Evolutionary conservation across 2,888 invertebrate species (phyloP), one percentile per base, ranked within the genome.

Genomic region (Drosophila cracens): DNA sequence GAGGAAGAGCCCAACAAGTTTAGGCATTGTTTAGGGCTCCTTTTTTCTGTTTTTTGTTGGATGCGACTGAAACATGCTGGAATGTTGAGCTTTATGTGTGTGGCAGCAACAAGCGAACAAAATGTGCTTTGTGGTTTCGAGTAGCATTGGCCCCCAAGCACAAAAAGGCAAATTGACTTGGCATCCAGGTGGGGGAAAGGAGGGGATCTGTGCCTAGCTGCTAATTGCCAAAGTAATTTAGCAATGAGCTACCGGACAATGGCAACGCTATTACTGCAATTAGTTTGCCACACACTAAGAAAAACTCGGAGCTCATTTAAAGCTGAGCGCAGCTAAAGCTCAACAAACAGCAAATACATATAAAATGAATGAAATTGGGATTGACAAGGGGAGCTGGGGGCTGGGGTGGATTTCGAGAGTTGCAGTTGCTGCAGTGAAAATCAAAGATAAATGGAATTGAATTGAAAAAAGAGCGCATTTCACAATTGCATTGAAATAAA

Each of bases 371-470:
- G 87, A 79, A 79, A 71, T 59, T 27, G 61, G 46, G 4, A 16
- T 2, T 16, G 29, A 27, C 10, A 31, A 21, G 11, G 29, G 18
- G 25, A 25, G 62, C 2, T 21, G 21, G 21, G 21, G 25, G 1
- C 13, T 2, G 25, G 25, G 25, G 7, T 1, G 46, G 1, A 7
- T 7, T 29, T 49, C 59, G 13, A 43, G 13, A 25, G 66, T 40
- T 40, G 31, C 54, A 25, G 56, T 21, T 57, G 64, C 52, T 34
- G 58, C 71, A 70, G 70, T 68, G 63, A 72, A 76, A 81, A 85
- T 89, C 89, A 85, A 89, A 87, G 86, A 87, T 87, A 89, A 85
- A 87, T 85, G 81, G 83, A 89, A 88, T 86, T 71, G 78, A 74
- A 82, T 77, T 78, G 77, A 76, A 76, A 70, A 62, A 67, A 65